Base-by-base conservation (phyloP, 1,140 invertebrate species). In the Caenorhabditis inopinata region DNA sequence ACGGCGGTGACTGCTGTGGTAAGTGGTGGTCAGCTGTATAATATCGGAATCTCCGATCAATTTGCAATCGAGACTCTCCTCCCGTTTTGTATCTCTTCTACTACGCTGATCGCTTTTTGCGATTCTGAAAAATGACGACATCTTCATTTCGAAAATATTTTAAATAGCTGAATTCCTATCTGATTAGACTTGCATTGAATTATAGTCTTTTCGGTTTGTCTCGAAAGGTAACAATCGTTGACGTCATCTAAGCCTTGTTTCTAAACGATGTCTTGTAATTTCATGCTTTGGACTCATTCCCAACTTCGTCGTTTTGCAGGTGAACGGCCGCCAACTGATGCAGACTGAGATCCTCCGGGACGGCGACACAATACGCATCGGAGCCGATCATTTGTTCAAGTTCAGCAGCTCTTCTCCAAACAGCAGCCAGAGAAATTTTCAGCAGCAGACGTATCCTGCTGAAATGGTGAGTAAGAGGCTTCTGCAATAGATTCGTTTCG, bases 321-420 rank as follows among this genome's bases (percentile, higher is more conserved):
- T 79, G 38, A 79, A 79, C 68, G 73, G 73, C n/a, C 38, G 27
- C 18, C 58, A n/a, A 25, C 38, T 79, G 29, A 38, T 74, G 35
- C 78, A 79, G 62, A 79, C 78, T 3, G 51, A 79, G 78, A 79
- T 79, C 29, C 78, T 79, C 2, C 49, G 42, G 16, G 51, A 79
- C 29, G 78, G 78, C 9, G 78, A 79, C 18, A 29, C 42, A 7
- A 42, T 79, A 23, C 51, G 53, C 4, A 79, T 79, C 62, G 78
- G 78, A 32, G 58, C 38, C 32, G 58, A 68, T 68, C 58, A 68
- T 42, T 21, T 42, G n/a, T 68, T 68, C 32, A 68, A 68, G 27
- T 68, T 68, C 32, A 68, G 58, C n/a, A 21, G 6, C 6, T 42
- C 38, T 5, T 42, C 38, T 5, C 14, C 38, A 42, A 5, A 42